Evolutionary conservation across 2,888 invertebrate genomes (phyloP).

Genomic region (Anoplius nigerrimus): DNA sequence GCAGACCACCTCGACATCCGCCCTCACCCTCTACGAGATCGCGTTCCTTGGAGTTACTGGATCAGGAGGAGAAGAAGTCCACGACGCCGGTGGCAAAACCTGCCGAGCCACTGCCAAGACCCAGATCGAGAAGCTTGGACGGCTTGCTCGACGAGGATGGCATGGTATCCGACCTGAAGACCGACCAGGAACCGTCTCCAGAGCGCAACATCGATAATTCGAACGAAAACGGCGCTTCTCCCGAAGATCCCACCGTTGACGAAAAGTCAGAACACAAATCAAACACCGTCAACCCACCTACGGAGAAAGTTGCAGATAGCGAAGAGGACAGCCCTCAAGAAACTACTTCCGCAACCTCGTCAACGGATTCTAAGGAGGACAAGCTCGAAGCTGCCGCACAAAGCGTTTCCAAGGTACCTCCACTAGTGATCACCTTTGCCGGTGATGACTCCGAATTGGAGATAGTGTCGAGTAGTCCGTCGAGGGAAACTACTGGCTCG

Average conservation of each 20-base stretch:
- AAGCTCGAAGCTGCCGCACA: too few species aligned
- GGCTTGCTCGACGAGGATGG: slow-evolving; percentile 77
- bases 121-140: slow-evolving; percentile 81
- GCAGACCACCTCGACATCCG: slow-evolving; percentile 73
- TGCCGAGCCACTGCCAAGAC: slow-evolving; percentile 67
- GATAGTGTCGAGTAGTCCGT: neutral
- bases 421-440: too few species aligned
- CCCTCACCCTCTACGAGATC: slow-evolving; percentile 68
- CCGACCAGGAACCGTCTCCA: slow-evolving; percentile 30
- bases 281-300: too few species aligned
- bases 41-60: slow-evolving; percentile 58
- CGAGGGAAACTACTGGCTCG: neutral
- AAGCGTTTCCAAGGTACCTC: too few species aligned
- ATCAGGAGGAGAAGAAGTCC: slow-evolving; percentile 56
- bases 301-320: neutral
- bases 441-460: too few species aligned
- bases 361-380: neutral
- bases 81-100: slow-evolving; percentile 45
- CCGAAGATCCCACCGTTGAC: too few species aligned
- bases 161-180: slow-evolving; percentile 39
- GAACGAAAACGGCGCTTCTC: neutral
- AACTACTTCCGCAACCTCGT: neutral
- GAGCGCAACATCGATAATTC: slow-evolving; percentile 4
- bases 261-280: too few species aligned
- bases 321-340: neutral